Evolutionary conservation across 2,113 vertebrate species (phyloP), one percentile per base, ranked within the genome.

Genomic region (Pelvicachromis taeniatus): DNA sequence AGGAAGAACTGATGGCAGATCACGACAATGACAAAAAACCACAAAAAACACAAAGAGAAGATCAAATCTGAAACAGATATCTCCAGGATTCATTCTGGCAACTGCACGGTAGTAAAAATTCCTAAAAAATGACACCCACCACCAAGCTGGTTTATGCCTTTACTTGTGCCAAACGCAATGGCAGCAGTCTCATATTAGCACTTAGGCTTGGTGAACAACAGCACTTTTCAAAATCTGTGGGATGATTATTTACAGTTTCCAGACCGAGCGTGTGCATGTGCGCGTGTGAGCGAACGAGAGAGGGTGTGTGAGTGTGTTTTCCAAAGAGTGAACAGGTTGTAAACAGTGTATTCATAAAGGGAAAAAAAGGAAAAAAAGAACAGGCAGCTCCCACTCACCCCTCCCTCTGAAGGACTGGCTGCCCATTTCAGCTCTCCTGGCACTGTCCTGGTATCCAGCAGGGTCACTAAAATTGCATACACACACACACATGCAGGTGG

Each of bases 351-450:
- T 92, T 78, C 87, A 82, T 85, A 84, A 82, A 85, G 52, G 77
- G 78, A 19, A 68, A 55, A 7, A 35, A 31, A n/a, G 81, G 40
- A 55, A 61, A 33, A 78, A 70, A 82, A 63, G 48, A 50, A 40
- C 35, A 58, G 17, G 55, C 65, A 84, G 83, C 78, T 91, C 85
- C 88, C 92, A 98, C 98, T 99, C 97, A 99, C 98, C 97, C 98
- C 98, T 97, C 97, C 98, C 96, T 99, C 98, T 92, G 97, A 92
- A 40, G 98, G 98, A 93, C 98, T 98, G 4, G 98, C 98, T 94
- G 97, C 98, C 98, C 98, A 99, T 93, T 98, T 98, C 95, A 99
- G 96, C 56, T 99, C 98, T 93, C 98, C 98, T 96, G 98, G 98
- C 87, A 98, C 98, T 10, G 98, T 99, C 95, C 97, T 97, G 94